Percentiles rank a stretch among this genome's conserved stretches.
Evolutionary conservation across 1,140 invertebrate genomes (phyloP).

Genomic region (Pseudomyrmex gracilis): DNA sequence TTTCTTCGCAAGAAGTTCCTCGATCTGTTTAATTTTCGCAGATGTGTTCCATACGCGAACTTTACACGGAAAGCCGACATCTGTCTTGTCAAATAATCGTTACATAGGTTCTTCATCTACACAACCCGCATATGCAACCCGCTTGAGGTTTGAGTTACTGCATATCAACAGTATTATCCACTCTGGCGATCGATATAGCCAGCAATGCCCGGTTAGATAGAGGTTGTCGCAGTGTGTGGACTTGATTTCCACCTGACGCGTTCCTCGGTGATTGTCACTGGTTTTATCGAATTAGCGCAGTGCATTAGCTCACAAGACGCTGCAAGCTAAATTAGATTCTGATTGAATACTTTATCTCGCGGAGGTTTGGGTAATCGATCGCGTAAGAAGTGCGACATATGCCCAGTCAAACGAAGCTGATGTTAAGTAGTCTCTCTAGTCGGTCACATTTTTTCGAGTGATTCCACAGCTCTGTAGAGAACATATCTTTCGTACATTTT

Average conservation of each 20-base stretch:
- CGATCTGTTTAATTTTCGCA: too few species aligned
- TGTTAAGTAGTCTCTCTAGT: background rate
- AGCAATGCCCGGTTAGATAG: slow-evolving; percentile 34
- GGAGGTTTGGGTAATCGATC: background rate
- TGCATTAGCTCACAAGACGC: slow-evolving; percentile 22
- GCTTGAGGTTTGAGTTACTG: slow-evolving; percentile 31
- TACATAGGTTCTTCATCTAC: background rate
- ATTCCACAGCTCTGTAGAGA: too few species aligned
- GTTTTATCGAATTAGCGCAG: slow-evolving; percentile 48
- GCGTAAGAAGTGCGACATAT: background rate
- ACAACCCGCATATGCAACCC: background rate
- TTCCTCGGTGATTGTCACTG: slow-evolving; percentile 45
- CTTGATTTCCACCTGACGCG: slow-evolving; percentile 45
- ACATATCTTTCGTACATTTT: too few species aligned
- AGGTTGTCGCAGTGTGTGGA: slow-evolving; percentile 19
- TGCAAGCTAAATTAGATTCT: slow-evolving; percentile 40
- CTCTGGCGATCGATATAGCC: slow-evolving; percentile 28
- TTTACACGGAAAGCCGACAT: background rate
- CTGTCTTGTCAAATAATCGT: slow-evolving; percentile 7
- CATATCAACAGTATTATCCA: slow-evolving; percentile 41
- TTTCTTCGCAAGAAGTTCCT: too few species aligned
- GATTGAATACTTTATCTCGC: slow-evolving; percentile 43
- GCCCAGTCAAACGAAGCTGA: background rate
- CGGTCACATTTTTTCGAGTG: too few species aligned
- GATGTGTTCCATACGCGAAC: too few species aligned